Conservation (phyloP, 2,888 invertebrate species). For the Eilema caniola region DNA sequence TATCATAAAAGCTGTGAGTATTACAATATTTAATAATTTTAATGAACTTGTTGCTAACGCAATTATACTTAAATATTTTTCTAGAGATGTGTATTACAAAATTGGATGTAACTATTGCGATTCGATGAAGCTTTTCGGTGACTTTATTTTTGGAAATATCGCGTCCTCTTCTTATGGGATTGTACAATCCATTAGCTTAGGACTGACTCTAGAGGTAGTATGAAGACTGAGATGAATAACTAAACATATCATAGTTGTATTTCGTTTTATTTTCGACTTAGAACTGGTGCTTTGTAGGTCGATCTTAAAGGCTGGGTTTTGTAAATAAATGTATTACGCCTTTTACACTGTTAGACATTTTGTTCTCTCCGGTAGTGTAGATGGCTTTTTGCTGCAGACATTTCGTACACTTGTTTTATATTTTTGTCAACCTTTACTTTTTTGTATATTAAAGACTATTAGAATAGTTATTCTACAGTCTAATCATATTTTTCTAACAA, state of each 20-base stretch:
- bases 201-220: conserved; percentile 85
- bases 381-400: conserved; percentile 56
- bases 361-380: conserved; percentile 57
- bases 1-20: conserved; percentile 86
- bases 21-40: conserved; percentile 85
- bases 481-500: too few species aligned
- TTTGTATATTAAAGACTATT: too few species aligned
- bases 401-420: conserved; percentile 12
- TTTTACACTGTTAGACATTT: conserved; percentile 78
- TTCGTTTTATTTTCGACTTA: conserved; percentile 84
- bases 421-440: too few species aligned
- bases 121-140: conserved; percentile 81
- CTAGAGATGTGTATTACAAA: conserved; percentile 85
- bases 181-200: conserved; percentile 84
- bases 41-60: conserved; percentile 83
- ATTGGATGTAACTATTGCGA: conserved; percentile 77
- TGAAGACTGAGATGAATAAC: conserved; percentile 85
- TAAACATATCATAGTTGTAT: conserved; percentile 85
- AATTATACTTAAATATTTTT: conserved; percentile 86
- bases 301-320: conserved; percentile 86
- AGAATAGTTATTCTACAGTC: too few species aligned
- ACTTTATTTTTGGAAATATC: conserved; percentile 81
- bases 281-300: conserved; percentile 86
- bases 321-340: conserved; percentile 83
- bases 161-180: conserved; percentile 86